These are phyloP conservation scores for Pachycephus smyrnensis DNA, from an alignment of 2,888 invertebrate genomes.

Conservation along the genomic window DNA sequence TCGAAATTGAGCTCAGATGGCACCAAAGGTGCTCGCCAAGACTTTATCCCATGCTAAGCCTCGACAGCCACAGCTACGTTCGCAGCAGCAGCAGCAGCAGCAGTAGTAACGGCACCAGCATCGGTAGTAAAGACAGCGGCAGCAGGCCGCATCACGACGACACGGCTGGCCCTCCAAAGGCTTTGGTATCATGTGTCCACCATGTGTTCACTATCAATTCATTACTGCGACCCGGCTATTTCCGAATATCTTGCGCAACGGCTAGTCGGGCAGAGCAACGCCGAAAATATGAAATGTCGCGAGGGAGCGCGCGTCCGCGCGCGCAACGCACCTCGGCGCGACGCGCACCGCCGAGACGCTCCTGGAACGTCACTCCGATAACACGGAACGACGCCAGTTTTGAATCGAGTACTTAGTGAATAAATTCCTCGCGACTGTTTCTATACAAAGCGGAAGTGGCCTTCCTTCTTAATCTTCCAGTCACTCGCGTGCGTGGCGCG, in stretches of 20 bases:
- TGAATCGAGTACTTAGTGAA: not conserved
- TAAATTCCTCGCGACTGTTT: not conserved
- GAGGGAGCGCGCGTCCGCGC: not conserved
- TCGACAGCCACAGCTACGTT: conserved; percentile 52
- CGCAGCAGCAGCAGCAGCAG: conserved; percentile 46
- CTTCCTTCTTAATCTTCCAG: not conserved
- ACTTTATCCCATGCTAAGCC: conserved; percentile 48
- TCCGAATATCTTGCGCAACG: conserved; percentile 58
- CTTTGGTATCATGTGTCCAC: conserved; percentile 40
- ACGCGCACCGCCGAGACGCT: not conserved
- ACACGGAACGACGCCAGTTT: not conserved
- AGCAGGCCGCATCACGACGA: conserved; percentile 14
- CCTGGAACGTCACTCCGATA: not conserved
- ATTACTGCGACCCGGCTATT: conserved; percentile 55
- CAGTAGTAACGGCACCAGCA: conserved; percentile 16
- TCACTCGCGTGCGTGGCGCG: not conserved
- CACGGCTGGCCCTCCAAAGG: conserved; percentile 18
- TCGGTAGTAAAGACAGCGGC: conserved; percentile 26
- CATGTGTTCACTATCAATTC: conserved; percentile 64
- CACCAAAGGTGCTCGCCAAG: conserved; percentile 50
- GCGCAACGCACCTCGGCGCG: not conserved
- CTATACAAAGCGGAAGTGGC: not conserved
- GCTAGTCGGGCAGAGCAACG: not conserved
- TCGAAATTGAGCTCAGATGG: conserved; percentile 25
- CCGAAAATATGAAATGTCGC: conserved; percentile 34